These are phyloP conservation scores for Coilia nasus DNA, from an alignment of 2,797 vertebrate genomes.

Conservation along the genomic window DNA sequence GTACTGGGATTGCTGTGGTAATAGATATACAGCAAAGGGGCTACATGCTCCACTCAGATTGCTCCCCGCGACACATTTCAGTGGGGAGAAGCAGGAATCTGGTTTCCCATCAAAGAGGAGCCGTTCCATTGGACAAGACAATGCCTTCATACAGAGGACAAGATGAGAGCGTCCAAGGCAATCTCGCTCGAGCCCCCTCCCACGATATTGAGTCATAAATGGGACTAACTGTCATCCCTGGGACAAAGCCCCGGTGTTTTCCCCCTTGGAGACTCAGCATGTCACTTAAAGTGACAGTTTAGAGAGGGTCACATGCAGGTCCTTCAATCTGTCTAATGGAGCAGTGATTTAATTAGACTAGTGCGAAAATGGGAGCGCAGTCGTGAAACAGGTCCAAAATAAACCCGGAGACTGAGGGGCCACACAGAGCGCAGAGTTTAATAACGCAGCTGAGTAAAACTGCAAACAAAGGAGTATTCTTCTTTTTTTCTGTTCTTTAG, in stretches of 20 bases:
- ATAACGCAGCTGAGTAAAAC: neutral
- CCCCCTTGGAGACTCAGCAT: neutral
- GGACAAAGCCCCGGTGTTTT: neutral
- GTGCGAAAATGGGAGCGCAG: conserved; percentile 14
- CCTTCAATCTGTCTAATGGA: conserved; percentile 48
- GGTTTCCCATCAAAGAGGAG: conserved; percentile 1
- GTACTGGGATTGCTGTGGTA: neutral
- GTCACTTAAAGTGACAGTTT: neutral
- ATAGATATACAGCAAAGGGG: neutral
- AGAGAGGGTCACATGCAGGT: conserved; percentile 14
- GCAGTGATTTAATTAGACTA: conserved; percentile 44
- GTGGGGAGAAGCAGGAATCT: neutral
- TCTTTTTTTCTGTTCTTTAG: neutral
- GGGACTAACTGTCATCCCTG: neutral
- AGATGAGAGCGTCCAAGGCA: neutral
- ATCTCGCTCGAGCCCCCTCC: neutral
- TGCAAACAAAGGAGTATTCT: neutral
- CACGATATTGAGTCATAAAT: conserved; percentile 1
- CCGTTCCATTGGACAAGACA: neutral
- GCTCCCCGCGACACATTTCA: neutral
- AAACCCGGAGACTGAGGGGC: neutral
- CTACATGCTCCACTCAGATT: neutral
- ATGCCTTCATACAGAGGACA: neutral
- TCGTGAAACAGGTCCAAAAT: conserved; percentile 10
- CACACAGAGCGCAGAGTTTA: neutral